Base-by-base conservation (phyloP, 2,113 vertebrate species). In the Macquaria australasica region DNA sequence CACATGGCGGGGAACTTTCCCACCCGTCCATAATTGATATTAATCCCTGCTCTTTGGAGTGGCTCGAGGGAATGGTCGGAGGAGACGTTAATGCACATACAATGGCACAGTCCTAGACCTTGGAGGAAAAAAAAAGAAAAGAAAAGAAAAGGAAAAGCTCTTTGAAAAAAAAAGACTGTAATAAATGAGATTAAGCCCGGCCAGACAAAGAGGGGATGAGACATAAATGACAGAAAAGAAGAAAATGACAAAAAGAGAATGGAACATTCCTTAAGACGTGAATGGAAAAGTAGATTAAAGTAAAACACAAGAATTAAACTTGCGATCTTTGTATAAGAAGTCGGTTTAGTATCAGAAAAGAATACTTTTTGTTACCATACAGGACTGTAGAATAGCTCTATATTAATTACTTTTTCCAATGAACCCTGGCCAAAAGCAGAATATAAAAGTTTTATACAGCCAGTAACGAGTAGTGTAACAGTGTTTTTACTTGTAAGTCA, bases 1-100 rank as follows among this genome's bases (percentile, higher is more conserved):
- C 92, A 91, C 93, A 92, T 91, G 79, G 89, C 53, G 75, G 87
- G 87, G 92, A 92, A 90, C 88, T 92, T 91, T 92, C 91, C 90
- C 92, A 93, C 90, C 84, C 84, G 88, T 92, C 84, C 89, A 92
- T 95, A 94, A 94, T 94, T 94, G 92, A 95, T 94, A 94, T 91
- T 90, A 91, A 92, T 94, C 93, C 89, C 85, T 92, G 87, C 79
- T 95, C 88, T 94, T 90, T 92, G 87, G 82, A 89, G 89, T 82
- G 89, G 88, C 86, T 90, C 84, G 14, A 45, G 90, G 89, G 88
- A 92, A 34, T 5, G 70, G 82, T 85, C 60, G 75, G 77, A 86
- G 78, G 84, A 88, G 83, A 81, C 59, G 43, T 84, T 87, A 91
- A 88, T 82, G 88, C 72, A 83, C 81, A 74, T 58, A 82, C 79